Evolutionary conservation across 2,888 invertebrate species (phyloP).

Genomic region (Mythimna impura): DNA sequence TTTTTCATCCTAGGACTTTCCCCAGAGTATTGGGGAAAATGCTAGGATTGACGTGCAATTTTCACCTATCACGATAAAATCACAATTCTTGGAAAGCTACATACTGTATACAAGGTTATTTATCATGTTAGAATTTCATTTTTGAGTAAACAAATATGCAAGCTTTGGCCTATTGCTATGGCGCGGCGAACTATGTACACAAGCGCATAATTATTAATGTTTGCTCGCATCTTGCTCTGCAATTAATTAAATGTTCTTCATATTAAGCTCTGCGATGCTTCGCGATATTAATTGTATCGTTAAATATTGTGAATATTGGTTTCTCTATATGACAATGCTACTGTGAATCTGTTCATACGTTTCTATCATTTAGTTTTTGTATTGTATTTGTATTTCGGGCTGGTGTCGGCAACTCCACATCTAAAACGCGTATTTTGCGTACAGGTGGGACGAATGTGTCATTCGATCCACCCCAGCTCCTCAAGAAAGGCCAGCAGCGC

Average conservation of each 20-base stretch:
- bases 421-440: too few species aligned
- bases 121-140: not conserved
- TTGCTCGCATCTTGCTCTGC: not conserved
- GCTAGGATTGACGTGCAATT: too few species aligned
- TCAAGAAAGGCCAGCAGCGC: too few species aligned
- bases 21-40: not conserved
- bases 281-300: not conserved
- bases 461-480: too few species aligned
- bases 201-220: not conserved
- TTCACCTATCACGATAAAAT: not conserved
- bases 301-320: not conserved
- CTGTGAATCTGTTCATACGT: too few species aligned
- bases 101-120: not conserved
- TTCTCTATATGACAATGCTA: not conserved
- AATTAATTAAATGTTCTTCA: not conserved
- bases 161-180: not conserved
- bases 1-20: not conserved
- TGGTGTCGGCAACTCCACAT: too few species aligned
- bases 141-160: constrained; percentile 8
- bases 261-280: not conserved
- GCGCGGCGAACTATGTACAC: not conserved
- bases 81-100: not conserved
- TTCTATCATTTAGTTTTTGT: not conserved
- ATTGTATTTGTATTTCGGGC: too few species aligned
- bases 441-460: too few species aligned